phyloP scores from a whole-genome alignment of 2,797 vertebrate genomes.

The Coendou prehensilis region DNA sequence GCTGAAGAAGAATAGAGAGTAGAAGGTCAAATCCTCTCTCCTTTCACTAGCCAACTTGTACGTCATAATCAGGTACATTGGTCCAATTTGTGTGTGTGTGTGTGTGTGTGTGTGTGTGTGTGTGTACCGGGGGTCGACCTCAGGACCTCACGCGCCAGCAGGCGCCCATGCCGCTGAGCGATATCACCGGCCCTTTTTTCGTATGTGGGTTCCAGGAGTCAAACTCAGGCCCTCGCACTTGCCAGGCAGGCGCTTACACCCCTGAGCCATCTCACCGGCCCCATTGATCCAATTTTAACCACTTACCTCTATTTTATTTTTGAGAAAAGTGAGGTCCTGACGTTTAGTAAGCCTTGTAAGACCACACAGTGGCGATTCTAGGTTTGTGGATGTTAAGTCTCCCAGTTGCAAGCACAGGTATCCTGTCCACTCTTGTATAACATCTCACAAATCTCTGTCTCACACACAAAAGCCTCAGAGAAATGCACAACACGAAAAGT shows the following conservation, averaged over 20 bases:
- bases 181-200: no score
- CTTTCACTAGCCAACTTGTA: neutral
- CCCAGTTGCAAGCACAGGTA: neutral
- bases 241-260: no score
- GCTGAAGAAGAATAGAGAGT: neutral
- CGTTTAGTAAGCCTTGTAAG: neutral
- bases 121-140: no score
- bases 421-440: neutral
- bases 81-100: no score
- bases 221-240: no score
- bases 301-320: constrained; percentile 14
- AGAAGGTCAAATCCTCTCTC: neutral
- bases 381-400: neutral
- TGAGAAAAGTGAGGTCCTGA: neutral
- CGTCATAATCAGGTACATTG: neutral
- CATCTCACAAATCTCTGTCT: neutral
- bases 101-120: no score
- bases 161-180: no score
- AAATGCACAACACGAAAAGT: neutral
- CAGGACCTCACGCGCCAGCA: no score
- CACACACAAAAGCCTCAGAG: neutral
- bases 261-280: no score
- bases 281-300: neutral
- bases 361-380: neutral
- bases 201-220: no score